Conservation (phyloP, 2,888 invertebrate genomes). For the Phaonia tiefii region DNA sequence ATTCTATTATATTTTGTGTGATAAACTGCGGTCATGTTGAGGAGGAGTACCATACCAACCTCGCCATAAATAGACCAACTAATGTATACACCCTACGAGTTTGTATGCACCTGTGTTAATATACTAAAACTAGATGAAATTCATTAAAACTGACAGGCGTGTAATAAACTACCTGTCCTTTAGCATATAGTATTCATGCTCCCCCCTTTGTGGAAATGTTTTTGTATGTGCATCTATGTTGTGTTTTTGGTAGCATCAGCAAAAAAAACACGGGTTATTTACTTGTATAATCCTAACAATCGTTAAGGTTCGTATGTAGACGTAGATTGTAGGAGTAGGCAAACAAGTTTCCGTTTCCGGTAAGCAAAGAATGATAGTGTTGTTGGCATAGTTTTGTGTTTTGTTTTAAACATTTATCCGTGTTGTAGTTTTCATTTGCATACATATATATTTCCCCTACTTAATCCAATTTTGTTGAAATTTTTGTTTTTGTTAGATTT, state of each 20-base stretch:
- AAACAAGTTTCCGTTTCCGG: slow-evolving; percentile 50
- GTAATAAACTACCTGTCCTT: not conserved
- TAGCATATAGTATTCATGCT: not conserved
- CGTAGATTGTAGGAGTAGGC: not conserved
- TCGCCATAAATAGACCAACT: too few species aligned
- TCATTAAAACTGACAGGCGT: slow-evolving; percentile 11
- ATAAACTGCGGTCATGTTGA: too few species aligned
- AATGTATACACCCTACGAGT: too few species aligned
- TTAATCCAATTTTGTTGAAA: too few species aligned
- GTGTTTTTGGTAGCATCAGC: slow-evolving; percentile 3
- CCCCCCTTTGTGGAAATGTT: not conserved
- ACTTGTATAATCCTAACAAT: not conserved
- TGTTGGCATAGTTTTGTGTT: not conserved
- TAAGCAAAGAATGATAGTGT: not conserved
- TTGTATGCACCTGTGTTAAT: too few species aligned
- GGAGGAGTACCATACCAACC: too few species aligned
- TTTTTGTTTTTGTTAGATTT: too few species aligned
- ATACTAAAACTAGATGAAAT: not conserved
- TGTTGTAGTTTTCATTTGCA: too few species aligned
- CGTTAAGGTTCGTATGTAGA: not conserved
- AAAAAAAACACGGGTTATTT: not conserved
- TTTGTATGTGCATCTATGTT: not conserved
- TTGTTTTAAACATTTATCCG: too few species aligned
- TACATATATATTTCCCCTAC: too few species aligned
- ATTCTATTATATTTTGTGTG: too few species aligned